phyloP scores from a whole-genome alignment of 1,140 invertebrate species.

The Drosophila lacteicornis region DNA sequence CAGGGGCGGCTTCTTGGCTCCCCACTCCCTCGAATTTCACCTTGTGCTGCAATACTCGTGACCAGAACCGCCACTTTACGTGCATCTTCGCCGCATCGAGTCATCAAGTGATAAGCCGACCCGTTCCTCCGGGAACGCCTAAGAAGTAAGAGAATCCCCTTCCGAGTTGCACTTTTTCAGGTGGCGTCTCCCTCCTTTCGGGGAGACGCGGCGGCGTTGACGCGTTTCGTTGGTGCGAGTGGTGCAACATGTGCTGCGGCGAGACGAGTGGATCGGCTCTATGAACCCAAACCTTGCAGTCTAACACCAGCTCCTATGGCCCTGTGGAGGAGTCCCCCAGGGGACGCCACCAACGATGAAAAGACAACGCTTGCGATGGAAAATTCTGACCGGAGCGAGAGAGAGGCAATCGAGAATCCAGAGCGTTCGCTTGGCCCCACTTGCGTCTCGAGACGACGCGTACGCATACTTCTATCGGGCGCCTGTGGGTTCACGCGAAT shows the following conservation, averaged over 20 bases:
- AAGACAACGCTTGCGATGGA: conserved; percentile 52
- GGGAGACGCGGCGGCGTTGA: conserved; percentile 4
- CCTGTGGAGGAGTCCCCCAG: not conserved
- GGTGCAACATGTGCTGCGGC: conserved; percentile 25
- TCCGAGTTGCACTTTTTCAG: conserved; percentile 4
- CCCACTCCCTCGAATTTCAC: not conserved
- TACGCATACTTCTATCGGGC: conserved; percentile 61
- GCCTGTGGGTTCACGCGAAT: conserved; percentile 50
- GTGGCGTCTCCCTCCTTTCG: conserved; percentile 7
- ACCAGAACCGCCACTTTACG: conserved; percentile 16
- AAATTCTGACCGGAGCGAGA: conserved; percentile 36
- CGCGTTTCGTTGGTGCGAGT: conserved; percentile 7
- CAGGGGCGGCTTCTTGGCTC: conserved; percentile 17
- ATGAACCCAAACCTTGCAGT: conserved; percentile 26
- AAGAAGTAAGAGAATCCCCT: conserved; percentile 3
- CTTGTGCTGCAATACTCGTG: not conserved
- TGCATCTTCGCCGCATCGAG: conserved; percentile 18
- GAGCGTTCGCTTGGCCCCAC: conserved; percentile 55
- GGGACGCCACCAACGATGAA: not conserved
- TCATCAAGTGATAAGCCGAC: conserved; percentile 3
- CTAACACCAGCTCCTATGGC: conserved; percentile 1
- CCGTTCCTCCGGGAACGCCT: not conserved
- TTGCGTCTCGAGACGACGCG: conserved; percentile 52
- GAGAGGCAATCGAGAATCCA: conserved; percentile 16
- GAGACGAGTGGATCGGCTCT: conserved; percentile 11